These are phyloP conservation scores for Seladonia tumulorum DNA, from an alignment of 2,888 invertebrate species.

Conservation along the genomic window DNA sequence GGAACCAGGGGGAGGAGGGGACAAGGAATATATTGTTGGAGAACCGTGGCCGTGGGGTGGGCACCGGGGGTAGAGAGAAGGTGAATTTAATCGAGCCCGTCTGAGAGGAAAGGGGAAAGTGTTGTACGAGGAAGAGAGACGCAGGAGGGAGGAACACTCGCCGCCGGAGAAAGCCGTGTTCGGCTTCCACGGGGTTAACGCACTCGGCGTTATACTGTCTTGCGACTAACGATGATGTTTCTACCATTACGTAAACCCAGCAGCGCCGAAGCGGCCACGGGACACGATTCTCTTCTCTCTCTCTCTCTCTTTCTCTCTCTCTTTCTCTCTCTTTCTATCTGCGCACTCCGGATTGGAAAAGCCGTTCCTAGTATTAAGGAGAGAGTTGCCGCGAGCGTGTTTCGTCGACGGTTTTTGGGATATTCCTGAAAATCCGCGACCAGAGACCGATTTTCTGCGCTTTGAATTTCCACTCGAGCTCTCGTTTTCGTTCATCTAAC, in stretches of 20 bases:
- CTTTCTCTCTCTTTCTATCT: neutral
- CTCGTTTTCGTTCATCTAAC: neutral
- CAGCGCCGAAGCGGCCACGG: slow-evolving; percentile 39
- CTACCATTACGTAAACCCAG: slow-evolving; percentile 71
- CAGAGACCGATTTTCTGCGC: neutral
- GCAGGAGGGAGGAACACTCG: slow-evolving; percentile 43
- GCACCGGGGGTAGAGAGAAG: slow-evolving; percentile 43
- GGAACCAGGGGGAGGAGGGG: neutral
- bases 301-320: slow-evolving; percentile 16
- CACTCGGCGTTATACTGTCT: slow-evolving; percentile 72
- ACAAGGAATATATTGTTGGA: slow-evolving; percentile 10
- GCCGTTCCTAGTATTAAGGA: slow-evolving; percentile 48
- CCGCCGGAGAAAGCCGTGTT: slow-evolving; percentile 76
- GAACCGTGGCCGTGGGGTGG: neutral
- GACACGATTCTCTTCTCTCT: slow-evolving; percentile 41
- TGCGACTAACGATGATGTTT: slow-evolving; percentile 74
- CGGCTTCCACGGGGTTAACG: slow-evolving; percentile 78
- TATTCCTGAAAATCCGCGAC: slow-evolving; percentile 28
- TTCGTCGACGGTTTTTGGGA: neutral
- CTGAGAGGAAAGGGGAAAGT: slow-evolving; percentile 62
- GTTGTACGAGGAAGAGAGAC: slow-evolving; percentile 37
- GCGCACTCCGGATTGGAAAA: slow-evolving; percentile 46
- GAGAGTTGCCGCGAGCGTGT: slow-evolving; percentile 38
- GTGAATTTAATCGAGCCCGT: slow-evolving; percentile 67
- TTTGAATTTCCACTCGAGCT: neutral